A percentile compares a stretch with the other conserved stretches of the same genome.
phyloP scores from a whole-genome alignment of 2,888 invertebrate species.

The Lapara coniferarum region DNA sequence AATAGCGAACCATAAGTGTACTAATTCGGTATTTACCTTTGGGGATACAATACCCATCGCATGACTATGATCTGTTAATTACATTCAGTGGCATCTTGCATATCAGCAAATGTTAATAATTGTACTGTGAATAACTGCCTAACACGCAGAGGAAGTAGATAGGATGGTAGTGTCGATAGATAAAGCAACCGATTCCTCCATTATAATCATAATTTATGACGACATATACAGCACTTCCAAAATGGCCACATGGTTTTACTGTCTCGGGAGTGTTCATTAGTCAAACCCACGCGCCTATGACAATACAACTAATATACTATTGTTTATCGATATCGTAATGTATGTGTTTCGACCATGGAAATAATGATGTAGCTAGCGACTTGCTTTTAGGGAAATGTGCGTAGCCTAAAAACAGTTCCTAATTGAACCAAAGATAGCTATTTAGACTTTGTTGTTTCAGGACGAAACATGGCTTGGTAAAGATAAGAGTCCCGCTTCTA shows the following conservation, averaged over 20 bases:
- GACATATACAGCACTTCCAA: slow-evolving; percentile 34
- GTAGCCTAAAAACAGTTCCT: background rate
- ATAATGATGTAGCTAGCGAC: slow-evolving; percentile 32
- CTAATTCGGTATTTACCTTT: too few species aligned
- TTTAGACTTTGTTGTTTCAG: background rate
- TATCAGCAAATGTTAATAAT: background rate
- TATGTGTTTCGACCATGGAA: slow-evolving; percentile 38
- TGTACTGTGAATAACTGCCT: background rate
- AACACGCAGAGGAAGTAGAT: background rate
- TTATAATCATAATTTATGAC: slow-evolving; percentile 28
- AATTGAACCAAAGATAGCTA: background rate
- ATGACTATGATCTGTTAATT: too few species aligned
- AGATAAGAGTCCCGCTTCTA: background rate
- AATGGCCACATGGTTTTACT: slow-evolving; percentile 38
- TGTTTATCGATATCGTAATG: slow-evolving; percentile 55
- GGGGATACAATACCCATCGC: too few species aligned
- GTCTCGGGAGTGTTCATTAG: slow-evolving; percentile 54
- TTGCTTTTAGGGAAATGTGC: slow-evolving; percentile 19
- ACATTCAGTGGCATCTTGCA: background rate
- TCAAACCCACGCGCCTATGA: slow-evolving; percentile 61
- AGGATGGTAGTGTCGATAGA: too few species aligned
- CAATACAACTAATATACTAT: slow-evolving; percentile 56
- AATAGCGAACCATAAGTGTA: too few species aligned
- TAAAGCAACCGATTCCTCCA: background rate
- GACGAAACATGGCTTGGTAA: background rate